These are phyloP conservation scores for Pan troglodytes DNA, from an alignment of 2,113 vertebrate genomes.

Conservation along the genomic window NHGRI_mPanTro3-v2.1_pri NC_086016.1:30523001-30523500, in stretches of 20 bases:
- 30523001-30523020: background rate
- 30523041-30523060: background rate
- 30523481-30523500: conserved; percentile 61
- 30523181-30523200: background rate
- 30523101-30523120: background rate
- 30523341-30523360: conserved; percentile 47
- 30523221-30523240: background rate
- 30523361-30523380: conserved; percentile 50
- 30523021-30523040: background rate
- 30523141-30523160: background rate
- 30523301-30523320: conserved; percentile 9
- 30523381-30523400: conserved; percentile 53
- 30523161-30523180: background rate
- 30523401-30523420: conserved; percentile 55
- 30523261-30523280: background rate
- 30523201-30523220: background rate
- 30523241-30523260: background rate
- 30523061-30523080: background rate
- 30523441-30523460: conserved; percentile 28
- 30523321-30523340: conserved; percentile 43
- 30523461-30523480: conserved; percentile 39
- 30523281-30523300: conserved; percentile 38
- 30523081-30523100: background rate
- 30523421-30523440: conserved; percentile 72
- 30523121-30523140: background rate